These are phyloP conservation scores for Pandemis heparana DNA, from an alignment of 2,888 invertebrate genomes.

Conservation along the genomic window DNA sequence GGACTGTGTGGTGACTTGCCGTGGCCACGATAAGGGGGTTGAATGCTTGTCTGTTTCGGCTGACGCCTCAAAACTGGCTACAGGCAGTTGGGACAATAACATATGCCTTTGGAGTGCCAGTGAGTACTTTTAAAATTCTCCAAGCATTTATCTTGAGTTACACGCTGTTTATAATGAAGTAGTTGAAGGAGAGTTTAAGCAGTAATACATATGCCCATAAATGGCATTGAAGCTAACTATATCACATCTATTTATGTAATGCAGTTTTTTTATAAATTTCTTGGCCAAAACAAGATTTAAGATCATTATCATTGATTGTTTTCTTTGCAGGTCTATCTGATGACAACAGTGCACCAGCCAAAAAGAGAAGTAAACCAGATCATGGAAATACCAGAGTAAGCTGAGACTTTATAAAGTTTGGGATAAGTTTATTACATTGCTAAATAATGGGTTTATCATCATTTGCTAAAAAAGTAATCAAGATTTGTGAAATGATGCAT, in stretches of 20 bases:
- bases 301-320: not conserved
- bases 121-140: slow-evolving; percentile 60
- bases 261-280: too few relatives aligned
- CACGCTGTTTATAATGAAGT: too few relatives aligned
- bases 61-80: slow-evolving; percentile 88
- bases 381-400: slow-evolving; percentile 86
- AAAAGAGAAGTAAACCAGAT: slow-evolving; percentile 86
- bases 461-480: too few relatives aligned
- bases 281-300: too few relatives aligned
- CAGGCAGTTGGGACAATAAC: slow-evolving; percentile 97
- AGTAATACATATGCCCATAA: too few relatives aligned
- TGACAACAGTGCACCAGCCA: slow-evolving; percentile 84
- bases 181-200: too few relatives aligned
- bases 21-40: slow-evolving; percentile 96
- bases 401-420: slow-evolving; percentile 39
- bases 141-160: not conserved
- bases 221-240: too few relatives aligned
- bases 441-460: too few relatives aligned
- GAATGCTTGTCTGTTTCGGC: slow-evolving; percentile 94
- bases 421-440: too few relatives aligned
- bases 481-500: too few relatives aligned
- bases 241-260: too few relatives aligned
- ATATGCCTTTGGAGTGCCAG: slow-evolving; percentile 96
- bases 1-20: slow-evolving; percentile 92
- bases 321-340: slow-evolving; percentile 77